Evolutionary conservation across 2,888 invertebrate genomes (phyloP), one percentile per base, ranked within the genome.

Genomic region (Drosophila aldrichi): DNA sequence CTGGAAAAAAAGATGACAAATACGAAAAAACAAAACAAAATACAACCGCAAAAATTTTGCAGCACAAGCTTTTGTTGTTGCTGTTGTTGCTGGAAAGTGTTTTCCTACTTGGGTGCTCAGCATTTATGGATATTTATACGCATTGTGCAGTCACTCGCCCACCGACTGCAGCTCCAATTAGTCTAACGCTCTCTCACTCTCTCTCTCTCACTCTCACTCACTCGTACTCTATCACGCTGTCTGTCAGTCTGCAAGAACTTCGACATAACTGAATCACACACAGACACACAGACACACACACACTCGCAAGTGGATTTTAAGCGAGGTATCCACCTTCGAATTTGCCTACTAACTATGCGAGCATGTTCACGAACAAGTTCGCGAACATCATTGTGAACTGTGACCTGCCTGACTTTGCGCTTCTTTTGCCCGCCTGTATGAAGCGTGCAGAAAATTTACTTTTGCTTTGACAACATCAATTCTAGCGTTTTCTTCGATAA

Each of bases 81-180:
- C 5, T 65, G 22, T 56, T 65, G 52, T 25, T 59, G 51, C 44
- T 29, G 51, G 32, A 60, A 80, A 80, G 77, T 77, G 78, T 70
- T 77, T 70, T 63, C 73, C 52, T 62, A 58, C 52, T 68, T 58
- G 46, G 60, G 36, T 60, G 72, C 76, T 62, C 73, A 66, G 73
- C 82, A 76, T 84, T 82, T 82, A 82, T 82, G 82, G 88, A 76
- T 82, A 88, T 84, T 88, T 88, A 84, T 82, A 74, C 65, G 84
- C 74, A 52, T 69, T 67, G 65, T 65, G 68, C 52, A 38, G 34
- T 41, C 55, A 25, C 16, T 46, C 40, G 25, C 38, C 49, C 59
- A 32, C 46, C 29, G 51, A 40, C 40, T 56, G 62, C 73, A 61
- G 51, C 70, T 54, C 65, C 76, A 77, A 77, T 79, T 77, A 77